Conservation (phyloP, 2,113 vertebrate genomes). For the Melanerpes aurifrons region DNA sequence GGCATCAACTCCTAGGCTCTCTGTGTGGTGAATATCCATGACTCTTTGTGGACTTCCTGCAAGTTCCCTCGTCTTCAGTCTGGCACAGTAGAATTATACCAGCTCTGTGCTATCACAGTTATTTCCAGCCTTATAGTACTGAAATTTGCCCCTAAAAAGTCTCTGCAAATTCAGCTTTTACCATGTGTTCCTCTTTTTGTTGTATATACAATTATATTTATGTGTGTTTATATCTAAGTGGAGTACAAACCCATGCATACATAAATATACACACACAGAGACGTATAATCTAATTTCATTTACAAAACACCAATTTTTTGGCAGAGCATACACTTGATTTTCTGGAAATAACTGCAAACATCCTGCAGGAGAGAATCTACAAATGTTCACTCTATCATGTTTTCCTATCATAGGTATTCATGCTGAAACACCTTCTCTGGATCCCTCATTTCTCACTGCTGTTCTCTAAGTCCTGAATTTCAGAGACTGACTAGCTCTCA, state of each 20-base stretch:
- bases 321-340: not conserved
- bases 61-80: not conserved
- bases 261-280: not conserved
- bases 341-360: not conserved
- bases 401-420: not conserved
- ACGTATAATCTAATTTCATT: not conserved
- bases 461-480: not conserved
- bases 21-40: not conserved
- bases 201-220: not conserved
- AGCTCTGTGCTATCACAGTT: not conserved
- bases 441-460: not conserved
- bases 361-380: not conserved
- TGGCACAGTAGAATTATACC: not conserved
- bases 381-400: not conserved
- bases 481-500: not conserved
- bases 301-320: not conserved
- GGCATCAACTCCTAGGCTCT: not conserved
- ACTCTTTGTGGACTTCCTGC: not conserved
- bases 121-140: not conserved
- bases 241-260: not conserved
- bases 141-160: not conserved
- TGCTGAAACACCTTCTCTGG: not conserved
- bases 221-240: not conserved
- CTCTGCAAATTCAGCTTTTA: not conserved
- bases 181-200: not conserved